Conservation (phyloP, 2,888 invertebrate species). For the Metalampra italica region DNA sequence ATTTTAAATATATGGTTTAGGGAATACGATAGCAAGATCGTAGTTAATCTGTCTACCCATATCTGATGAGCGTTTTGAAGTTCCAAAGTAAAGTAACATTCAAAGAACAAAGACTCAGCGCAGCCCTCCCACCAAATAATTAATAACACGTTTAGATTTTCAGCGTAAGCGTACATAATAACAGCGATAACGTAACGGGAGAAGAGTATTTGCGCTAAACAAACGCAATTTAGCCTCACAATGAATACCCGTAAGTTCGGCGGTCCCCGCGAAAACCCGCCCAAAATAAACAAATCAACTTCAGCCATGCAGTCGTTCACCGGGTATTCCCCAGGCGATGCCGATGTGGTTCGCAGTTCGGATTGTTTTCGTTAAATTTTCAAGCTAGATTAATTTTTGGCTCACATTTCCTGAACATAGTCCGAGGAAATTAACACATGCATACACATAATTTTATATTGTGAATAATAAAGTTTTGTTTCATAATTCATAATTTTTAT, state of each 20-base stretch:
- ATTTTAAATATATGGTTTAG: too few species aligned
- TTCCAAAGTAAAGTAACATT: too few species aligned
- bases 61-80: neutral
- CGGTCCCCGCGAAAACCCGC: slow-evolving; percentile 33
- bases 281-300: slow-evolving; percentile 60
- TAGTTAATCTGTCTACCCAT: too few species aligned
- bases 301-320: slow-evolving; percentile 29
- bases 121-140: neutral
- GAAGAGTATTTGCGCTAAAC: slow-evolving; percentile 40
- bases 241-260: slow-evolving; percentile 48
- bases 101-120: neutral
- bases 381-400: slow-evolving; percentile 32
- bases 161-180: slow-evolving; percentile 13
- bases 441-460: too few species aligned
- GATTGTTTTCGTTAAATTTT: slow-evolving; percentile 42
- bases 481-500: too few species aligned
- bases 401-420: neutral
- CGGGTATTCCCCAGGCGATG: slow-evolving; percentile 34
- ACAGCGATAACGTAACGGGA: slow-evolving; percentile 20
- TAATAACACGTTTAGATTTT: slow-evolving; percentile 5
- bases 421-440: too few species aligned
- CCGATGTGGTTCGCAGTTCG: slow-evolving; percentile 13
- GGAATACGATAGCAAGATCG: too few species aligned
- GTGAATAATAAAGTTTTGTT: too few species aligned
- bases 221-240: slow-evolving; percentile 61